Evolutionary conservation across 2,888 invertebrate genomes (phyloP).

Genomic region (Tillus elongatus): DNA sequence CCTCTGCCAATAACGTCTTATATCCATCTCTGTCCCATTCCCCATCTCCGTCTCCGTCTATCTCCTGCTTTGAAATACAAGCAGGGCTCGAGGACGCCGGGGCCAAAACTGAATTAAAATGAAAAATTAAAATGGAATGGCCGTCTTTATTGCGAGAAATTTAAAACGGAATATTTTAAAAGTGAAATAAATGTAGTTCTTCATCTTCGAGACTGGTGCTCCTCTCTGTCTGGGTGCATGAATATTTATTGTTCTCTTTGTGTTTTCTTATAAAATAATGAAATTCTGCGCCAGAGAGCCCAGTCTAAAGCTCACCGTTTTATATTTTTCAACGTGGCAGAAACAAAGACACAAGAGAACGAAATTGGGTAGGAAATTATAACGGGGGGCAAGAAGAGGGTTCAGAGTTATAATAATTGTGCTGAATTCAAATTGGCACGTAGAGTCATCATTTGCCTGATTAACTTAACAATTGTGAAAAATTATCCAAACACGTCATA

Average conservation of each 20-base stretch:
- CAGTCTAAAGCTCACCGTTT: too few species aligned
- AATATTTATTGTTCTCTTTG: conserved; percentile 1
- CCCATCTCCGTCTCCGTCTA: background rate
- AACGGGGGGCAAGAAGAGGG: conserved; percentile 1
- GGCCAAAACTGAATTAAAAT: conserved; percentile 35
- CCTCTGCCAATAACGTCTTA: conserved; percentile 17
- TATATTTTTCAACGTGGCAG: too few species aligned
- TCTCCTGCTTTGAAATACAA: too few species aligned
- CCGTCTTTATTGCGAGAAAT: conserved; percentile 36
- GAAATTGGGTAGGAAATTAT: too few species aligned
- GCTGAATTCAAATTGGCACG: too few species aligned
- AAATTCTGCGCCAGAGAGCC: conserved; percentile 1
- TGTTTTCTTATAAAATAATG: conserved; percentile 3
- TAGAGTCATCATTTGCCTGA: too few species aligned
- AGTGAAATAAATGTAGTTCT: conserved; percentile 2
- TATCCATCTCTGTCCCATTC: background rate
- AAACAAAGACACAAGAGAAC: too few species aligned
- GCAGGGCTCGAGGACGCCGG: conserved; percentile 10
- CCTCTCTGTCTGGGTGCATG: too few species aligned
- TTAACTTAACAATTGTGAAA: too few species aligned
- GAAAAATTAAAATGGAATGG: conserved; percentile 37
- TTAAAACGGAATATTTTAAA: conserved; percentile 35
- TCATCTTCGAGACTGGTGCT: conserved; percentile 3
- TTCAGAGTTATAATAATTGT: background rate
- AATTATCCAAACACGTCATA: too few species aligned